Base-by-base conservation (phyloP, 53 echinoderm and acorn worm genomes). In the Holothuria scabra region DNA sequence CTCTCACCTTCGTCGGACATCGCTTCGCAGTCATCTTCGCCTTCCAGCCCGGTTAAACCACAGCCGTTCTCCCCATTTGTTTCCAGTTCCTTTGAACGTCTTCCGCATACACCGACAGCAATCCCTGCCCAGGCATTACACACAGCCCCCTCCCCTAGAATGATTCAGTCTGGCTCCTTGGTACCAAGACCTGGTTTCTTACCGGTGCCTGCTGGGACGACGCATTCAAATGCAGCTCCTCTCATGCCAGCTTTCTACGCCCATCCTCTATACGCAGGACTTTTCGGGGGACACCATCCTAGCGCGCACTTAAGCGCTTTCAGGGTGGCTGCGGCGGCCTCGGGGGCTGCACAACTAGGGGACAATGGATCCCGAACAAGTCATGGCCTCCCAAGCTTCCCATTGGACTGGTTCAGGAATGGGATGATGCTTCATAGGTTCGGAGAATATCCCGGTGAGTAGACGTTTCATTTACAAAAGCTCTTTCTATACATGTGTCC, bases 221-320 rank as follows among this genome's bases (percentile, higher is more conserved):
- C 74, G 59, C 74, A 44, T 28, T 82, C 83, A 10, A 89, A 49
- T 62, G 71, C 90, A 10, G 87, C 89, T 31, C 90, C 87, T 12
- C 83, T 96, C 57, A 90, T 96, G 58, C 96, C 96, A 13, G 96
- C 96, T 26, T 85, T 96, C 83, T 96, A 96, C 76, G 90, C 96
- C n/a, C 96, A 96, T 75, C 96, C 96, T 11, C 64, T 93, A 70
- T 93, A 91, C 80, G 93, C 92, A 57, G 94, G 93, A 34, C 87
- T 90, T 24, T 86, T 95, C 38, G 90, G 86, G 55, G 95, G 95
- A 25, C 95, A 95, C 46, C 95, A 95, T 59, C 95, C 57, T 84
- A 80, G 65, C 60, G 86, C 83, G 41, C 89, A 95, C 71, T 82
- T 95, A 48, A 95, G 95, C 65, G 95, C 95, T 18, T 95, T 95